Conservation (phyloP, 1,140 invertebrate species). For the Ridgeia piscesae region DNA sequence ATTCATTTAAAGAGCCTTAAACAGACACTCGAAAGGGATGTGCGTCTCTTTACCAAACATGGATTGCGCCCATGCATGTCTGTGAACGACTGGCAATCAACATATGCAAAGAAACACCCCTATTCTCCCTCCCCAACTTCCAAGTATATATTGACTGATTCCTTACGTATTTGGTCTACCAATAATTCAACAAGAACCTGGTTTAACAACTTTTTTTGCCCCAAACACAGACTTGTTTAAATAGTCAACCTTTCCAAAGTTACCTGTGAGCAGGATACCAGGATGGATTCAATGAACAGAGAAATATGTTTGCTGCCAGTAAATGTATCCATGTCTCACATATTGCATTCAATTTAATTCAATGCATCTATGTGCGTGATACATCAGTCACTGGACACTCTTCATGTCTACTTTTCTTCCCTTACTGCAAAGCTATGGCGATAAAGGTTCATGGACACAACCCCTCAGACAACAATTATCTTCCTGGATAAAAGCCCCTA, state of each 20-base stretch:
- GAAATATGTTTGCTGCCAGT: neutral
- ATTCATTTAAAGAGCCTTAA: neutral
- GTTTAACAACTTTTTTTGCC: too few species aligned
- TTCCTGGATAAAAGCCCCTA: too few species aligned
- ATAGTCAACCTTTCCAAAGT: neutral
- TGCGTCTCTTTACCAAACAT: neutral
- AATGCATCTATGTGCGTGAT: neutral
- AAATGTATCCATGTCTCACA: neutral
- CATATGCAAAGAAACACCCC: neutral
- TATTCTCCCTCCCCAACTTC: neutral
- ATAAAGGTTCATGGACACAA: too few species aligned
- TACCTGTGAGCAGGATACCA: neutral
- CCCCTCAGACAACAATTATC: too few species aligned
- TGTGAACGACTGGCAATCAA: neutral
- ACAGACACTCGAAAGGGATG: neutral
- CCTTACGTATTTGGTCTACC: neutral
- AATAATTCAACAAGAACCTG: too few species aligned
- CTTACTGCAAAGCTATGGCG: neutral
- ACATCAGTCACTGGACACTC: neutral
- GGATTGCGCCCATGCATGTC: neutral
- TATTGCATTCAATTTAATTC: too few species aligned
- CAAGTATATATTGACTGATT: neutral
- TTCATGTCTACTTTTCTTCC: neutral
- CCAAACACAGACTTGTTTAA: too few species aligned
- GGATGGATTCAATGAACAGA: neutral